These are phyloP conservation scores for Xanthia icteritia DNA, from an alignment of 2,888 invertebrate species.

Conservation along the genomic window DNA sequence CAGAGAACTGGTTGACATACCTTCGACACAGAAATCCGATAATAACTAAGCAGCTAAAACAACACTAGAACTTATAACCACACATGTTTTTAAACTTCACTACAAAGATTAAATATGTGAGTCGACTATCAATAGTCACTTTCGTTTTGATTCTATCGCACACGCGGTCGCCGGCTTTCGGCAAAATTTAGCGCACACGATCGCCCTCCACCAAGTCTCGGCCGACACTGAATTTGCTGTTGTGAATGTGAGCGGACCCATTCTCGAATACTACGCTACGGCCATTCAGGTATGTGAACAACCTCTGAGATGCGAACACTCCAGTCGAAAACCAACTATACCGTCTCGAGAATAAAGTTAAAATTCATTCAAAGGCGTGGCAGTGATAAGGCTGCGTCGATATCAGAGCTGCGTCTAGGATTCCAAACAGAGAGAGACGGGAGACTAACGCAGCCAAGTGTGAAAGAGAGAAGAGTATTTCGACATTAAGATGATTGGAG, in stretches of 20 bases:
- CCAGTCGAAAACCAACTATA: constrained; percentile 79
- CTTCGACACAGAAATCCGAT: constrained; percentile 74
- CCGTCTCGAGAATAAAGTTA: constrained; percentile 67
- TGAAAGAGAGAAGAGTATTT: constrained; percentile 75
- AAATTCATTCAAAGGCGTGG: constrained; percentile 68
- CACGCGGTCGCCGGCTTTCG: constrained; percentile 78
- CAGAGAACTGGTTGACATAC: constrained; percentile 77
- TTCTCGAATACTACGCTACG: constrained; percentile 88
- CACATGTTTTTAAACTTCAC: constrained; percentile 85
- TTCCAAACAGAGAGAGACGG: constrained; percentile 80
- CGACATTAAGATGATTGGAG: constrained; percentile 87
- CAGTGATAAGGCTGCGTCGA: constrained; percentile 89
- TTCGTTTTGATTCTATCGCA: constrained; percentile 70
- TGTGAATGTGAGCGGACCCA: constrained; percentile 82
- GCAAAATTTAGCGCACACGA: constrained; percentile 53
- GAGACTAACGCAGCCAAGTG: constrained; percentile 52
- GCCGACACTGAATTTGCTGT: constrained; percentile 78
- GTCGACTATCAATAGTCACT: constrained; percentile 69
- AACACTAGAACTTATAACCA: constrained; percentile 71
- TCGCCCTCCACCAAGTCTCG: constrained; percentile 63
- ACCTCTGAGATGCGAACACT: constrained; percentile 76
- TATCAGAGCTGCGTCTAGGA: constrained; percentile 89
- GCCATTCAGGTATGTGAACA: constrained; percentile 89
- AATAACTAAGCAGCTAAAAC: constrained; percentile 68
- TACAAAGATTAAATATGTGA: constrained; percentile 80